Evolutionary conservation across 1,140 invertebrate species (phyloP).

Genomic region (Bombus soroeensis): DNA sequence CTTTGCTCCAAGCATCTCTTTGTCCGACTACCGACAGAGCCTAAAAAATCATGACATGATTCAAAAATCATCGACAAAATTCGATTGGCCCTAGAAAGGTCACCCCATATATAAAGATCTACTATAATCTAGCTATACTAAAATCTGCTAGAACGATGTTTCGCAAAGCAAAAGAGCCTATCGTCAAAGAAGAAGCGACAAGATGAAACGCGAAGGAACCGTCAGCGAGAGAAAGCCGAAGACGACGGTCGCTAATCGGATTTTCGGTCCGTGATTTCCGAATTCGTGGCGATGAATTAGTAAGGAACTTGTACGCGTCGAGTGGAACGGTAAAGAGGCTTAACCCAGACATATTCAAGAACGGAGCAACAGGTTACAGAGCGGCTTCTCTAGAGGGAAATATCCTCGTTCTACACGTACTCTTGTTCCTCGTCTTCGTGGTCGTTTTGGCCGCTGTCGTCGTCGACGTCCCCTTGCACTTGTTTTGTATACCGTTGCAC

Average conservation of each 20-base stretch:
- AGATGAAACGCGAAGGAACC: neutral
- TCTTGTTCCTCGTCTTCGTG: too few relatives aligned
- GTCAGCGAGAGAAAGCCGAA: neutral
- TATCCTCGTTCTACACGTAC: constrained; percentile 21
- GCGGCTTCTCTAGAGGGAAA: constrained; percentile 35
- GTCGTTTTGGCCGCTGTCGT: constrained; percentile 18
- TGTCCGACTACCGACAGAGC: too few relatives aligned
- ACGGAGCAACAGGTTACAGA: constrained; percentile 72
- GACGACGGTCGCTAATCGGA: constrained; percentile 53
- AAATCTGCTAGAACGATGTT: too few relatives aligned
- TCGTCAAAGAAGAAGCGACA: neutral
- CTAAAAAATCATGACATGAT: too few relatives aligned
- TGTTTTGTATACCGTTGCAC: constrained; percentile 26
- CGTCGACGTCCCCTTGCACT: constrained; percentile 18
- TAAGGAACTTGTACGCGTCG: constrained; percentile 52
- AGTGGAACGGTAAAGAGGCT: constrained; percentile 50
- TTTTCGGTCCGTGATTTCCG: constrained; percentile 55
- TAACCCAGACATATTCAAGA: constrained; percentile 70
- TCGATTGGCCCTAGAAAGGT: too few relatives aligned
- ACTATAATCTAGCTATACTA: too few relatives aligned
- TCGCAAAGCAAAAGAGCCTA: too few relatives aligned
- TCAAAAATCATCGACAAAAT: too few relatives aligned
- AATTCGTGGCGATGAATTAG: constrained; percentile 65
- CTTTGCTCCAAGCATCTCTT: too few relatives aligned
- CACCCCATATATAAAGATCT: neutral